Evolutionary conservation across 2,888 invertebrate species (phyloP), one percentile per base, ranked within the genome.

Genomic region (Choristoneura rosaceana): DNA sequence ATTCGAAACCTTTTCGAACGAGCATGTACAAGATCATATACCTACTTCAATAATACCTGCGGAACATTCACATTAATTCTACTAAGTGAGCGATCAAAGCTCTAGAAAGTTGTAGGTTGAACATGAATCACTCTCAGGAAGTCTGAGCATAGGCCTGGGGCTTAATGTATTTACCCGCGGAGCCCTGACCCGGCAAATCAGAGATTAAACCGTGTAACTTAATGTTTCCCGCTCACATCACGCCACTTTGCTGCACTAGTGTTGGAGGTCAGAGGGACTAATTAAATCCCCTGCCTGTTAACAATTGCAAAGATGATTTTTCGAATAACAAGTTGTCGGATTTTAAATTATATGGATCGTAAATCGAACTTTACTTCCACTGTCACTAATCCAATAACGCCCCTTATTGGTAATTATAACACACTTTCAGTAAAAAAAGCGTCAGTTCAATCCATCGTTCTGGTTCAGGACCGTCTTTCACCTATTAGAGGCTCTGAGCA

Each of bases 171-270:
- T 62, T 62, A 71, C 66, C 61, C 71, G 52, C 55, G 60, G 55
- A 65, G 66, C 66, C 61, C 66, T 65, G 60, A 43, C 61, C 59
- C 66, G 60, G 66, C 71, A 66, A 66, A 43, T 66, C 71, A 52
- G 59, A 71, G 71, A 67, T 71, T 71, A 71, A 71, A 71, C 66
- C 45, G 45, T 62, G 66, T 71, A 45, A 66, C 66, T 55, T 67
- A 67, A 71, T 62, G 66, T 67, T 71, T 47, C 61, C 66, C 64
- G 33, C 65, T 59, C 61, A 15, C 55, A 66, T 8, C 58, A 61
- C 15, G 38, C 25, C 50, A 38, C 60, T 38, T 60, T 38, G 47
- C 61, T 50, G 25, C 68, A 60, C 60, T 65, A 65, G 50, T 47
- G 52, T 52, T 12, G 63, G 65, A 70, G 65, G 59, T 50, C 60